Base-by-base conservation (phyloP, 2,888 invertebrate species). In the Nemotelus pantherinus region DNA sequence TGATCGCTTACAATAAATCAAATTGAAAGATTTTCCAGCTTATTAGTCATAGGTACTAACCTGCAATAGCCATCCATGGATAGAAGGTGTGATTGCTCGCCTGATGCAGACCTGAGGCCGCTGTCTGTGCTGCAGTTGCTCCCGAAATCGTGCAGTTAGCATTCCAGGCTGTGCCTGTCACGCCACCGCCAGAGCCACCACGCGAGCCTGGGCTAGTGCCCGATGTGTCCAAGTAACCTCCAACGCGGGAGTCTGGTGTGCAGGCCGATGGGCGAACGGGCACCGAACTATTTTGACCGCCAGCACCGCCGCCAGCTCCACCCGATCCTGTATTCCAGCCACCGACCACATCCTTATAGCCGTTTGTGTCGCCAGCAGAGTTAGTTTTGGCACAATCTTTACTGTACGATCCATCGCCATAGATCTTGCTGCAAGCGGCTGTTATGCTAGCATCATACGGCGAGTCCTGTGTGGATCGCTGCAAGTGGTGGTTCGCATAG, bases 51-150 rank as follows among this genome's bases (percentile, higher is more conserved):
- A 25, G 25, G 25, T 1, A 25, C 95, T 93, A 89, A 96, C 97
- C 97, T 96, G 96, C 96, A 91, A 97, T 96, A 89, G 96, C 96
- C 97, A 97, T 97, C 97, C 97, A 97, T 84, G 97, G 97, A 89
- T 97, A 97, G 90, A 97, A 97, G 86, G 96, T 96, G 91, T 96
- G 96, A 89, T 93, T 95, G 89, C 92, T 92, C 88, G 93, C 91
- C 89, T 95, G 94, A 89, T 96, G 96, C 88, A 95, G 95, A 82
- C 95, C 93, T 86, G 94, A 95, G 83, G 94, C 94, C 81, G 93
- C 91, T 82, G 92, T 91, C 88, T 93, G 92, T 85, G 93, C 91
- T 81, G 94, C 93, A 81, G 94, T 90, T 82, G 94, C 92, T 85
- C 95, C 95, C 80, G 87, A 86, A 85, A 95, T 90, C 83, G 93